Evolutionary conservation across 2,113 vertebrate species (phyloP).

Genomic region (Cynopterus brachyotis): DNA sequence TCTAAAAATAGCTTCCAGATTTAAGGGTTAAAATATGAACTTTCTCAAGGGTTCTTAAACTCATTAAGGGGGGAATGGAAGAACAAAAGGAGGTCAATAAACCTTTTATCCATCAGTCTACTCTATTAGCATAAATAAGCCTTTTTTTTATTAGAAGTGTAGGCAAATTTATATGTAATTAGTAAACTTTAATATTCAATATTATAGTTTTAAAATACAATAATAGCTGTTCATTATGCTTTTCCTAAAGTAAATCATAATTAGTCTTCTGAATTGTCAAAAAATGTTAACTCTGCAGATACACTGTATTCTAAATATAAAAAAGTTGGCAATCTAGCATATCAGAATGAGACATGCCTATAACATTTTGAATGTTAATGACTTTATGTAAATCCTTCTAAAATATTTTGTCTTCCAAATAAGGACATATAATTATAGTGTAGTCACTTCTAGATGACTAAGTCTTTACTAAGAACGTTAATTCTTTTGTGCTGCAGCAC

Average conservation of each 20-base stretch:
- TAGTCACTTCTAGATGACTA: constrained; percentile 2
- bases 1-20: constrained; percentile 34
- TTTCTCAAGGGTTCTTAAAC: not conserved
- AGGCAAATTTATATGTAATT: constrained; percentile 12
- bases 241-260: constrained; percentile 12
- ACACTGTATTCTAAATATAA: not conserved
- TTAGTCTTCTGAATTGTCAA: not conserved
- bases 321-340: not conserved
- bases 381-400: constrained; percentile 36
- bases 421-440: not conserved
- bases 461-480: constrained; percentile 4
- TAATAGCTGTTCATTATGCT: not conserved
- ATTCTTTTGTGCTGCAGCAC: not conserved
- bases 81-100: not conserved
- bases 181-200: not conserved
- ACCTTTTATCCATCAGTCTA: not conserved
- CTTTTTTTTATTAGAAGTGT: not conserved
- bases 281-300: constrained; percentile 2
- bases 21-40: constrained; percentile 37
- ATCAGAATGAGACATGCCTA: not conserved
- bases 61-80: not conserved
- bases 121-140: not conserved
- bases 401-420: constrained; percentile 30
- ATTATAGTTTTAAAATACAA: constrained; percentile 30
- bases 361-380: constrained; percentile 19